Evolutionary conservation across 2,113 vertebrate genomes (phyloP).

Genomic region (Campylomormyrus numenius): DNA sequence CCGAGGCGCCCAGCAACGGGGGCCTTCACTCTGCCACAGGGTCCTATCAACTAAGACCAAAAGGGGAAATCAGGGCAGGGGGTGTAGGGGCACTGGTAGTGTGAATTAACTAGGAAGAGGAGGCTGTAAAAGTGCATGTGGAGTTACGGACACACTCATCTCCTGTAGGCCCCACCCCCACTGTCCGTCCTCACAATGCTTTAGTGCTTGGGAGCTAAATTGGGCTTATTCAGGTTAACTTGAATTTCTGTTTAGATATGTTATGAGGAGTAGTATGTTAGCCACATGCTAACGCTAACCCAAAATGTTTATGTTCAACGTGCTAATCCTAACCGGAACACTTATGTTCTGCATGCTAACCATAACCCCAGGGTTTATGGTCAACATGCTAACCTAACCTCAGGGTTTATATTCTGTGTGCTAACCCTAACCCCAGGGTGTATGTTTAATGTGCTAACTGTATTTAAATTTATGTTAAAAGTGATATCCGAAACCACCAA

Average conservation of each 20-base stretch:
- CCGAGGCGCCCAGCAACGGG: neutral
- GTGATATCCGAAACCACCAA: neutral
- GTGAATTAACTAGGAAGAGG: slow-evolving; percentile 36
- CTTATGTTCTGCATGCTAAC: neutral
- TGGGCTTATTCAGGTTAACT: neutral
- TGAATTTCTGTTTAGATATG: neutral
- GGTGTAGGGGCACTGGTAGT: slow-evolving; percentile 20
- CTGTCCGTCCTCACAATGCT: slow-evolving; percentile 22
- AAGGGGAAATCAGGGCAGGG: neutral
- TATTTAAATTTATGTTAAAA: neutral
- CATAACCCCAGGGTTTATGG: no score
- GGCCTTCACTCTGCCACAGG: slow-evolving; percentile 15
- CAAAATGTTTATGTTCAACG: neutral
- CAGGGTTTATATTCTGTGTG: neutral
- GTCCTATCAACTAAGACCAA: slow-evolving; percentile 11
- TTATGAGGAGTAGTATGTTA: neutral
- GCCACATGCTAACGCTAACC: neutral
- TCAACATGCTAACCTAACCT: neutral
- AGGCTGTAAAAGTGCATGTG: neutral
- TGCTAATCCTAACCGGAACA: neutral
- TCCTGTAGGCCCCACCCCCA: slow-evolving; percentile 25
- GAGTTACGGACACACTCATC: neutral
- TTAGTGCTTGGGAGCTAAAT: slow-evolving; percentile 26
- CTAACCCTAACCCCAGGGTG: neutral
- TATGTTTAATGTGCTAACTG: neutral